A percentile compares a stretch with the other conserved stretches of the same genome.
Evolutionary conservation across 2,888 invertebrate genomes (phyloP).

Genomic region (Andricus quercusramuli): DNA sequence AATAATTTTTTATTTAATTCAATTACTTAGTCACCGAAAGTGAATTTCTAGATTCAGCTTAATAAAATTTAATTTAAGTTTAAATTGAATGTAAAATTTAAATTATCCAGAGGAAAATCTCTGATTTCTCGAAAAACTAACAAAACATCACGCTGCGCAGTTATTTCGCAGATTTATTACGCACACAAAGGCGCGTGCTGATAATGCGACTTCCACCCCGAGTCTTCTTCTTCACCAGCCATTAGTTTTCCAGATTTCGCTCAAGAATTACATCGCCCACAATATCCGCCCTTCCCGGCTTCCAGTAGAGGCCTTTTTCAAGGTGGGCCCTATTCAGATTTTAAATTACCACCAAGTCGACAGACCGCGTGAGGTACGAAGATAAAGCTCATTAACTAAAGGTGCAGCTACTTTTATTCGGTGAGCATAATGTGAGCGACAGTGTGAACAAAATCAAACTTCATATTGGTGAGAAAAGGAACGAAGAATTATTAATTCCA

Average conservation of each 20-base stretch:
- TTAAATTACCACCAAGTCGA: background rate
- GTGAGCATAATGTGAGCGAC: no score
- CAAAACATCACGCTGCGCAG: slow-evolving; percentile 57
- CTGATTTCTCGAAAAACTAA: slow-evolving; percentile 18
- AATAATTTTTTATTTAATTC: no score
- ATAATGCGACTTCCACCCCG: slow-evolving; percentile 72
- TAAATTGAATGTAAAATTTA: background rate
- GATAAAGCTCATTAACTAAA: slow-evolving; percentile 35
- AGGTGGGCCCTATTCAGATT: slow-evolving; percentile 14
- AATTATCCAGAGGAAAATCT: background rate
- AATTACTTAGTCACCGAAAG: no score
- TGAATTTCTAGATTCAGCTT: no score
- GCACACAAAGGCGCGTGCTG: slow-evolving; percentile 76
- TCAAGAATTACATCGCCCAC: slow-evolving; percentile 39
- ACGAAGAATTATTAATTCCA: background rate
- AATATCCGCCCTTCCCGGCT: slow-evolving; percentile 7
- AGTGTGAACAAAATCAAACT: background rate
- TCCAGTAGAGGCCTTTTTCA: slow-evolving; percentile 10
- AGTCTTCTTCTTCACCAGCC: slow-evolving; percentile 44
- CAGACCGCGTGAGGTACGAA: background rate
- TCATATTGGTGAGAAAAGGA: background rate
- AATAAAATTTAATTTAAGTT: no score
- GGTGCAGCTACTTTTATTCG: background rate
- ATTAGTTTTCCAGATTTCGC: slow-evolving; percentile 30
- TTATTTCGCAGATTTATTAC: slow-evolving; percentile 75